Conservation (phyloP, 2,888 invertebrate genomes). For the Limnephilus rhombicus region DNA sequence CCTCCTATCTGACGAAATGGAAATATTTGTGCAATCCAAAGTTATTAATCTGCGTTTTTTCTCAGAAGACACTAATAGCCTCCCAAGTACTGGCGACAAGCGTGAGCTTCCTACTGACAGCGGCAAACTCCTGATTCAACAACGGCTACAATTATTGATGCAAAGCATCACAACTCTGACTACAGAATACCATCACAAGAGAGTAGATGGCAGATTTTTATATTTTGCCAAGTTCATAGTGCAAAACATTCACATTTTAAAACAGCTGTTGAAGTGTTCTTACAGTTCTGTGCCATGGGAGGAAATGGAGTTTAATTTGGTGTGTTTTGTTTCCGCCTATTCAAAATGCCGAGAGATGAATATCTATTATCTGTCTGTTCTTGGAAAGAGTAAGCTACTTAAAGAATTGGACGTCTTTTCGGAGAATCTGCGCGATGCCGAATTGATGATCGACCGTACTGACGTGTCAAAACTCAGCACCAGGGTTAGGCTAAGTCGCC, state of each 20-base stretch:
- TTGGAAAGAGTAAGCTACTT: no score
- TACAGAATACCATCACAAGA: neutral
- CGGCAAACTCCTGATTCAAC: neutral
- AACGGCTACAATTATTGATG: neutral
- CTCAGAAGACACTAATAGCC: neutral
- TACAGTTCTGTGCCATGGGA: slow-evolving; percentile 13
- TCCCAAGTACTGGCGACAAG: neutral
- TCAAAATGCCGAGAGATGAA: neutral
- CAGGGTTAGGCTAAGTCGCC: neutral
- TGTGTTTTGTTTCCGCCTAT: neutral
- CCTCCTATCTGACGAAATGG: neutral
- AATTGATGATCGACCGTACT: no score
- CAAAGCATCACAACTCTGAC: no score
- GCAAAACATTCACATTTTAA: slow-evolving; percentile 19
- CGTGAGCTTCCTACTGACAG: neutral
- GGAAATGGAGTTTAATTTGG: slow-evolving; percentile 27
- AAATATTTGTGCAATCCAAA: slow-evolving; percentile 13
- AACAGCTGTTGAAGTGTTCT: neutral
- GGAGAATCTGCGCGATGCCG: no score
- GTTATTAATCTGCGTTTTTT: neutral
- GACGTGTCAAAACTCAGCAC: no score
- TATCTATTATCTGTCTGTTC: neutral
- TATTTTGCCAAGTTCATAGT: neutral
- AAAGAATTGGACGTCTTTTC: no score
- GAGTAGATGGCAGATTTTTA: neutral